phyloP scores from a whole-genome alignment of 2,797 vertebrate genomes.

The Cuniculus paca region DNA sequence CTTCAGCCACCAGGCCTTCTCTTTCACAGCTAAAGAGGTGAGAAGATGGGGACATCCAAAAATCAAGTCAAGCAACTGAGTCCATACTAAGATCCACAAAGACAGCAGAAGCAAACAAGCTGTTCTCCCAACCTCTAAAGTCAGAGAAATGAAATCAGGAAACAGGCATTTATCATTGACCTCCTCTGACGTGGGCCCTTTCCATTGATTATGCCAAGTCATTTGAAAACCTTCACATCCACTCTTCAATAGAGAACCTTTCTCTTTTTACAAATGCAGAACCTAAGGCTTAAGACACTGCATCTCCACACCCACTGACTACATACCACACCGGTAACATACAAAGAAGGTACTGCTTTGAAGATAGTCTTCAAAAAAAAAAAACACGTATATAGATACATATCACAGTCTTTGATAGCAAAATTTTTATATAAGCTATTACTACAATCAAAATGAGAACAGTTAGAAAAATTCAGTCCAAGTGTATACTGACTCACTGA shows the following conservation, averaged over 20 bases:
- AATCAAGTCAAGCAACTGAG: slow-evolving; percentile 16
- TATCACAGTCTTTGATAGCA: slow-evolving; percentile 29
- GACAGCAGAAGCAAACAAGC: slow-evolving; percentile 42
- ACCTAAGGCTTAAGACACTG: slow-evolving; percentile 53
- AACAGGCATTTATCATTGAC: not conserved
- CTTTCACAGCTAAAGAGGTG: not conserved
- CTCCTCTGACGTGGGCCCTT: not conserved
- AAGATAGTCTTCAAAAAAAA: not conserved
- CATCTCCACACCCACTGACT: slow-evolving; percentile 27
- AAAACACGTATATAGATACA: not conserved
- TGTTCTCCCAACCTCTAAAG: not conserved
- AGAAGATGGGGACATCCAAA: not conserved
- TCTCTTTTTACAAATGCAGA: slow-evolving; percentile 57
- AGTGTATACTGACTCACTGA: slow-evolving; percentile 71
- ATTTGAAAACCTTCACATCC: slow-evolving; percentile 55
- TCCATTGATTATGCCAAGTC: slow-evolving; percentile 52
- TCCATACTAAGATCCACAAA: slow-evolving; percentile 24
- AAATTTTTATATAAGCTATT: slow-evolving; percentile 35
- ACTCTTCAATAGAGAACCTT: slow-evolving; percentile 55
- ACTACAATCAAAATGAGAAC: slow-evolving; percentile 64
- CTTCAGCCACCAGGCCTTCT: slow-evolving; percentile 5
- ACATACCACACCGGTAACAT: slow-evolving; percentile 16
- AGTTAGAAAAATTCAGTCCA: slow-evolving; percentile 58
- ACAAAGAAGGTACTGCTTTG: slow-evolving; percentile 43
- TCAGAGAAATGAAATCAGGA: slow-evolving; percentile 56